Percentiles rank a stretch among this genome's conserved stretches.
These are phyloP conservation scores for Mechanitis messenoides DNA, from an alignment of 2,888 invertebrate genomes.

Conservation along the genomic window DNA sequence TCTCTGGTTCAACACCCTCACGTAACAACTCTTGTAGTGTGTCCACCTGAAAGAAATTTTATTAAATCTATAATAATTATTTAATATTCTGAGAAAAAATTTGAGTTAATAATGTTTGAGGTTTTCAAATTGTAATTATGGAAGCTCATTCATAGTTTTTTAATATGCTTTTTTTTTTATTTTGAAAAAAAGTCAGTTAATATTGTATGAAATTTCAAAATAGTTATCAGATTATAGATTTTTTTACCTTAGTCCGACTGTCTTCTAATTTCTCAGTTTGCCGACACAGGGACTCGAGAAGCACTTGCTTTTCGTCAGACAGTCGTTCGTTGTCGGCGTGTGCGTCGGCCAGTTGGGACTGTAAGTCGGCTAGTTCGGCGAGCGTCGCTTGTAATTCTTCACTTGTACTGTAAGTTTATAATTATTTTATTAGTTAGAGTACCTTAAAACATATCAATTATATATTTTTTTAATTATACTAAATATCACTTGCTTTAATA, in stretches of 20 bases:
- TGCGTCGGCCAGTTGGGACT: slow-evolving; percentile 89
- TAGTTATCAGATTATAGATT: too few relatives aligned
- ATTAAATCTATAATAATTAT: too few relatives aligned
- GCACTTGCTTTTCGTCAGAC: slow-evolving; percentile 91
- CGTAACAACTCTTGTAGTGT: slow-evolving; percentile 87
- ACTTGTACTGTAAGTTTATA: slow-evolving; percentile 81
- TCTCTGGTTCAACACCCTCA: slow-evolving; percentile 81
- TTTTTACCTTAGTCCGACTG: slow-evolving; percentile 80
- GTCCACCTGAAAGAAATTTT: slow-evolving; percentile 78
- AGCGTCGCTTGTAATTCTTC: slow-evolving; percentile 95
- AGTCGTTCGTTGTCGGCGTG: slow-evolving; percentile 92
- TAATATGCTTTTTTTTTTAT: too few relatives aligned
- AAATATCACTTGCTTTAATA: too few relatives aligned
- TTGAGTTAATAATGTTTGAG: too few relatives aligned
- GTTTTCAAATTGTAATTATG: too few relatives aligned
- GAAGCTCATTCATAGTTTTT: not conserved
- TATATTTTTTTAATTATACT: too few relatives aligned
- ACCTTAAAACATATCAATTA: too few relatives aligned
- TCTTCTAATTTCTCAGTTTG: slow-evolving; percentile 95
- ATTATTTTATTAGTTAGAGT: too few relatives aligned
- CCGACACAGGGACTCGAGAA: slow-evolving; percentile 92
- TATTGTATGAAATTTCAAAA: too few relatives aligned
- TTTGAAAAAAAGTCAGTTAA: too few relatives aligned
- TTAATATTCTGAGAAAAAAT: too few relatives aligned
- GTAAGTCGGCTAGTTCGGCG: slow-evolving; percentile 93